These are phyloP conservation scores for Glyptemys insculpta DNA, from an alignment of 2,797 vertebrate genomes.

Conservation along the genomic window DNA sequence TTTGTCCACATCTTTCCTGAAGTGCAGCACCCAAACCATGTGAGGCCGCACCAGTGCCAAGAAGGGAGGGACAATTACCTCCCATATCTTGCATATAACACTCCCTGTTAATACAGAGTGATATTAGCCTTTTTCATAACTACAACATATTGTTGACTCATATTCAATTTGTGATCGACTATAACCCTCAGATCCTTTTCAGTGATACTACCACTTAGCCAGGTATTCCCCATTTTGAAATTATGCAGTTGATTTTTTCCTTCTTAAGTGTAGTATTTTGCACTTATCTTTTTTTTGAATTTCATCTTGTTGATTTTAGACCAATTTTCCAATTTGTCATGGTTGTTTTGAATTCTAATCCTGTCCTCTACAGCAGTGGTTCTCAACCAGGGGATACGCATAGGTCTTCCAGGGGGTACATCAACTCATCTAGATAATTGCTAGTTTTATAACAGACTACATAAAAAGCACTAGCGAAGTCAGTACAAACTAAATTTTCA, in stretches of 20 bases:
- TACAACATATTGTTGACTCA: not conserved
- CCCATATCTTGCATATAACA: not conserved
- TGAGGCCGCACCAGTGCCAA: not conserved
- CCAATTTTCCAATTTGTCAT: not conserved
- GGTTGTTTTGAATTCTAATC: not conserved
- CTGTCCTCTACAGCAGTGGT: not conserved
- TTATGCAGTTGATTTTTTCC: not conserved
- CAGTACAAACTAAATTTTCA: too few relatives aligned
- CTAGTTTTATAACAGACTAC: too few relatives aligned
- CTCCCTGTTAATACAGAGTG: not conserved
- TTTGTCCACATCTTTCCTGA: not conserved
- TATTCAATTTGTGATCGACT: not conserved
- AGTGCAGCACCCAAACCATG: not conserved
- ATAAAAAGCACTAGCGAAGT: too few relatives aligned
- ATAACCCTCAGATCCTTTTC: not conserved
- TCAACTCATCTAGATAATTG: too few relatives aligned
- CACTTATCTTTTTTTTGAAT: not conserved
- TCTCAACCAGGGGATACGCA: too few relatives aligned
- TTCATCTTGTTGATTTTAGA: not conserved
- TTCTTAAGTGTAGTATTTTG: not conserved
- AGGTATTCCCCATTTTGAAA: not conserved
- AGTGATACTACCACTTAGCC: not conserved
- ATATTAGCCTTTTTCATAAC: not conserved
- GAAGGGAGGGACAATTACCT: not conserved
- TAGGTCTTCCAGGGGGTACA: too few relatives aligned